These are phyloP conservation scores for Zaprionus kolodkinae DNA, from an alignment of 1,140 invertebrate species.

Conservation along the genomic window DNA sequence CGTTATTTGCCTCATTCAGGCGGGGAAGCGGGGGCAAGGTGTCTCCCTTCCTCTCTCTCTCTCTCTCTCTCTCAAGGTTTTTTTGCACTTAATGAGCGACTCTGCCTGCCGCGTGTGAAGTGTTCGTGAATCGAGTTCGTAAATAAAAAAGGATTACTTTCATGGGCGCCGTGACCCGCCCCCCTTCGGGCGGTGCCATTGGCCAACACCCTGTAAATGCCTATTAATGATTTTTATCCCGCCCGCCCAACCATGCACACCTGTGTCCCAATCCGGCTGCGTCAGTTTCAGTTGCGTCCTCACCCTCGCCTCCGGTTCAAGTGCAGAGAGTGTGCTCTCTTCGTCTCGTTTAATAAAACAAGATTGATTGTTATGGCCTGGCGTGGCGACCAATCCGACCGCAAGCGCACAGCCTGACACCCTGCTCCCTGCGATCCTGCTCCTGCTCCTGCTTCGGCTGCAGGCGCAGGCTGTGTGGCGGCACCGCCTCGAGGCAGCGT, in stretches of 20 bases:
- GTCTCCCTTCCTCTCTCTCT: neutral
- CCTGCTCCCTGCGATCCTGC: too few relatives aligned
- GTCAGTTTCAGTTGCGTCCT: constrained; percentile 6
- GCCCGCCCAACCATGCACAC: constrained; percentile 33
- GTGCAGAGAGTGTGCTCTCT: constrained; percentile 20
- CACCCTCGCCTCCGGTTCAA: constrained; percentile 10
- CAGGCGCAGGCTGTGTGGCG: constrained; percentile 25
- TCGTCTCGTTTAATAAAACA: constrained; percentile 55
- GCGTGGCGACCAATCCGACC: constrained; percentile 28
- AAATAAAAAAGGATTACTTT: constrained; percentile 80
- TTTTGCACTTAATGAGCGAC: constrained; percentile 69
- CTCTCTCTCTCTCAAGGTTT: constrained; percentile 46
- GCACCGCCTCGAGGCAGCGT: constrained; percentile 21
- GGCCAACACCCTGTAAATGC: constrained; percentile 30
- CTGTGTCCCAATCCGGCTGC: constrained; percentile 1
- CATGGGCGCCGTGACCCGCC: constrained; percentile 37
- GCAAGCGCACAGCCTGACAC: constrained; percentile 20
- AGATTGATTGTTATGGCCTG: constrained; percentile 71
- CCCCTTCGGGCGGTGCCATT: too few relatives aligned
- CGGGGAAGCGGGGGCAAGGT: neutral
- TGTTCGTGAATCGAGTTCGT: constrained; percentile 61
- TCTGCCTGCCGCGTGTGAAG: constrained; percentile 51
- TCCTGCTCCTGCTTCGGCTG: neutral
- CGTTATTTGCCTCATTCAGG: constrained; percentile 19
- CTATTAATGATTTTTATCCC: constrained; percentile 61